Conservation (phyloP, 1,140 invertebrate genomes). For the Drosophila parvula region DNA sequence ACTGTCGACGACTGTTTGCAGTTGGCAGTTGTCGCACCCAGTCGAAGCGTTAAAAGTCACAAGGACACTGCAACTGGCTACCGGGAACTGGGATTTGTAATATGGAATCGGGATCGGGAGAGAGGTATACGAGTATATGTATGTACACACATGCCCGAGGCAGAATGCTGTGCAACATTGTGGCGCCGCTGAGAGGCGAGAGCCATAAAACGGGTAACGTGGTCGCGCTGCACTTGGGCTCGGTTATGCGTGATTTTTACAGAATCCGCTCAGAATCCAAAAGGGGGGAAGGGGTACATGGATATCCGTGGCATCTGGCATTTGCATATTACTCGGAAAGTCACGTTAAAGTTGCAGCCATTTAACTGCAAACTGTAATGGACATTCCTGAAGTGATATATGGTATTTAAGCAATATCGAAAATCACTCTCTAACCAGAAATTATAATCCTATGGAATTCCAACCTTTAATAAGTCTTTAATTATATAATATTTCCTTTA, state of each 20-base stretch:
- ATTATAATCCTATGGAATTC: too few species aligned
- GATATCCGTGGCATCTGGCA: slow-evolving; percentile 36
- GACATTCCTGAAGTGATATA: background rate
- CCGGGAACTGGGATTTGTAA: slow-evolving; percentile 24
- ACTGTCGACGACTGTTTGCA: slow-evolving; percentile 51
- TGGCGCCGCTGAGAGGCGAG: slow-evolving; percentile 50
- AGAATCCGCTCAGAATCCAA: slow-evolving; percentile 35
- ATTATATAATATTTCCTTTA: too few species aligned
- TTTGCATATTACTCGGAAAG: slow-evolving; percentile 34
- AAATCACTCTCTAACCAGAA: too few species aligned
- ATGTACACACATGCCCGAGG: slow-evolving; percentile 29
- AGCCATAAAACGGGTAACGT: slow-evolving; percentile 60
- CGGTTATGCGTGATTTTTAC: slow-evolving; percentile 73
- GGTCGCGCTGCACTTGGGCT: slow-evolving; percentile 49
- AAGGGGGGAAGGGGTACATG: background rate
- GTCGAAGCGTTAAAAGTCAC: slow-evolving; percentile 75
- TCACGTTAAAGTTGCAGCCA: slow-evolving; percentile 37
- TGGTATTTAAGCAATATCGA: background rate
- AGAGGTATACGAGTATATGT: background rate
- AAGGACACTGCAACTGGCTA: slow-evolving; percentile 61
- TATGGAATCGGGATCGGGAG: slow-evolving; percentile 25
- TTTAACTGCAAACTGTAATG: slow-evolving; percentile 19
- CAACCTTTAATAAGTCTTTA: too few species aligned
- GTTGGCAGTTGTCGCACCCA: slow-evolving; percentile 54
- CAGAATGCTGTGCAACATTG: slow-evolving; percentile 64